phyloP scores from a whole-genome alignment of 2,888 invertebrate species.

The Drosophila melanosoma region DNA sequence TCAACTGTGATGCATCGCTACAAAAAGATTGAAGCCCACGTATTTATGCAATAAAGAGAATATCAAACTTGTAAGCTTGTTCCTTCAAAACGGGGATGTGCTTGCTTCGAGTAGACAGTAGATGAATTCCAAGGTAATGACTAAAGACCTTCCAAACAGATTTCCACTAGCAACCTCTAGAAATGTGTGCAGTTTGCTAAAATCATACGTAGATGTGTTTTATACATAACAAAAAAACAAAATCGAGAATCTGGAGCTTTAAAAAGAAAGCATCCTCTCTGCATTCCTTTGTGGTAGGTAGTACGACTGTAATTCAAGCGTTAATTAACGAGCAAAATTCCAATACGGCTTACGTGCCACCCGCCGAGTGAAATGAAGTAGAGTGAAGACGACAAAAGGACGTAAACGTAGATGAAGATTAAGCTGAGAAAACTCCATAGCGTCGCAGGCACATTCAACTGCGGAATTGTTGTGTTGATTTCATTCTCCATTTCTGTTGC shows the following conservation, averaged over 20 bases:
- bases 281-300: constrained; percentile 26
- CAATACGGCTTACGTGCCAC: constrained; percentile 64
- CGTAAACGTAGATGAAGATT: constrained; percentile 21
- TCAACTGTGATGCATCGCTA: constrained; percentile 76
- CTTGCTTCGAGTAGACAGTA: constrained; percentile 8
- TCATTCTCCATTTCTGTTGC: constrained; percentile 34
- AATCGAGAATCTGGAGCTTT: constrained; percentile 4
- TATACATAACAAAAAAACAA: constrained; percentile 24
- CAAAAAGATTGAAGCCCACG: constrained; percentile 59
- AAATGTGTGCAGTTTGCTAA: constrained; percentile 62
- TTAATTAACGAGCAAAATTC: constrained; percentile 57
- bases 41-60: constrained; percentile 54
- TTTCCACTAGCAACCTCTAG: constrained; percentile 40
- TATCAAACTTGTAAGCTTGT: constrained; percentile 63
- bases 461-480: constrained; percentile 17
- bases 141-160: constrained; percentile 29
- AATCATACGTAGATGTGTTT: constrained; percentile 23
- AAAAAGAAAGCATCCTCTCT: constrained; percentile 7
- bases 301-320: constrained; percentile 59
- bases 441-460: constrained; percentile 46
- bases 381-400: constrained; percentile 27
- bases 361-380: constrained; percentile 21
- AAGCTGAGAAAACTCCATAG: constrained; percentile 27
- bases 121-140: constrained; percentile 25
- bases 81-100: constrained; percentile 31